Base-by-base conservation (phyloP, 2,888 invertebrate genomes). In the Tachina fera region DNA sequence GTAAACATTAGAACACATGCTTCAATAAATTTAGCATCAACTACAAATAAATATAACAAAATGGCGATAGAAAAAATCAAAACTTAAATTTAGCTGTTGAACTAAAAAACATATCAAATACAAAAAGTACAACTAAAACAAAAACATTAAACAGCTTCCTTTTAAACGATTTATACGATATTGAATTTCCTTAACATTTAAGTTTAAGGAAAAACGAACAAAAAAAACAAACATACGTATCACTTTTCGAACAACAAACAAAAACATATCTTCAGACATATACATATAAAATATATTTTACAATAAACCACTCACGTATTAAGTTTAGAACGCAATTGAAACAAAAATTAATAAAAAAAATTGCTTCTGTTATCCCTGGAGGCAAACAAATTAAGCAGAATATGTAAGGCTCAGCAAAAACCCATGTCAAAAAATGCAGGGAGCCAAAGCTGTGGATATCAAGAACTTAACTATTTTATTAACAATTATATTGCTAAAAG, bases 401-500 rank as follows among this genome's bases (percentile, higher is more conserved):
- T 16, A n/a, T 39, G 14, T 65, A 10, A 13, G 61, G 13, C 14
- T 9, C 22, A 51, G 39, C 5, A 16, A 68, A 56, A 67, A 49
- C 1, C 39, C 13, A 14, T 1, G 11, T 16, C 9, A 45, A 49
- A 78, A 74, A 61, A 86, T 86, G 86, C 49, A 58, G 41, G 13
- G 43, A 31, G 22, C 41, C 1, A 53, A 56, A 39, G 41, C 19
- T 31, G 19, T 49, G 31, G 13, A 9, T 47, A 45, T 56, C 9
- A 76, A 76, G 45, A 83, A 68, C 19, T 83, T 83, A 45, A 72
- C 76, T 3, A 60, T 79, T 72, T 76, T 86, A 76, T 72, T 83
- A 53, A 76, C 79, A 41, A 79, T 86, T 49, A 61, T 80, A 63
- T 67, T 79, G 56, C 16, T 74, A n/a, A 72, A 49, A 16, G 11